Evolutionary conservation across 2,113 vertebrate genomes (phyloP), one percentile per base, ranked within the genome.

Genomic region (Macheiramphus alcinus): DNA sequence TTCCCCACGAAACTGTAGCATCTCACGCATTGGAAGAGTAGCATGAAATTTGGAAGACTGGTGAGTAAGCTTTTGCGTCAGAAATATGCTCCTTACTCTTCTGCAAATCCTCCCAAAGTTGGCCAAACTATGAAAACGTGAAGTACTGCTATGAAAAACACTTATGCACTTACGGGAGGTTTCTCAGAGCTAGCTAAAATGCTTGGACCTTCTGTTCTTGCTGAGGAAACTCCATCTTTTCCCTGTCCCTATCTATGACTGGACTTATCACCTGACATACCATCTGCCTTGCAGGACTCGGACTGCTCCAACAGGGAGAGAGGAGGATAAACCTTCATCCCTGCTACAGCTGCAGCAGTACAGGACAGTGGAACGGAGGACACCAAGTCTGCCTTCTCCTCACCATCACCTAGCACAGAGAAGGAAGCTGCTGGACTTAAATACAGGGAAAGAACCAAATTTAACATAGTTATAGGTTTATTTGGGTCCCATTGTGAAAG

Each of bases 221-320:
- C 36, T 70, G n/a, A 67, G 62, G 58, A 73, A 82, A 19, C 5
- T 66, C 31, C 17, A 32, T 45, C 16, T 9, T 48, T 43, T 82
- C 7, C 8, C 16, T 38, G 6, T 58, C 20, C 20, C 23, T 45
- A 4, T 68, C 36, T 59, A 2, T 0, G 5, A 72, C 9, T 42
- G 27, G n/a, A 32, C 1, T 74, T 70, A 27, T 0, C 40, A 38
- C 6, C 32, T 48, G 16, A 23, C 1, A 0, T 14, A 27, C 38
- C n/a, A 71, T 7, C 32, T 67, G 32, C 20, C 32, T 40, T 63
- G 27, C 27, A 48, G n/a, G 48, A 18, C 20, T 63, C 7, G 3
- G 42, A 16, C 9, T 67, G 16, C 25, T 87, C 50, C 17, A 47
- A 21, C 20, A 34, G 12, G 20, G 17, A 74, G 42, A 59, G 21